A percentile compares a stretch with the other conserved stretches of the same genome.
Evolutionary conservation across 1,140 invertebrate species (phyloP).

Genomic region (Venustaconcha ellipsiformis): DNA sequence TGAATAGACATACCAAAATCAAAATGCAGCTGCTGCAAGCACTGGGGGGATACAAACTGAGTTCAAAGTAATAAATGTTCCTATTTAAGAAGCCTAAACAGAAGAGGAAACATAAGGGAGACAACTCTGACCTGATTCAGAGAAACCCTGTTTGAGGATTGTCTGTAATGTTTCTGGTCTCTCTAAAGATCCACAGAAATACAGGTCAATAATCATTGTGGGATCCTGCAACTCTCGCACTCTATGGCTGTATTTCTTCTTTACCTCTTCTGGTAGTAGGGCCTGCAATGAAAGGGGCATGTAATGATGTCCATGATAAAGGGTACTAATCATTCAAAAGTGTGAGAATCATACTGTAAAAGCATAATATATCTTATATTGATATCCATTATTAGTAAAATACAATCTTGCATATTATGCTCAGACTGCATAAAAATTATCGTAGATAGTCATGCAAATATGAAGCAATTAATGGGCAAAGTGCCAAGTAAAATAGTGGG

Average conservation of each 20-base stretch:
- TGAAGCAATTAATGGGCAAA: no score
- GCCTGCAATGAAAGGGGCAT: slow-evolving; percentile 40
- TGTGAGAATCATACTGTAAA: not conserved
- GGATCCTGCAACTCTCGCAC: slow-evolving; percentile 43
- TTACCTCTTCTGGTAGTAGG: slow-evolving; percentile 34
- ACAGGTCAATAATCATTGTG: slow-evolving; percentile 52
- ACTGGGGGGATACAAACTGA: no score
- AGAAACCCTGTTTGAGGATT: slow-evolving; percentile 58
- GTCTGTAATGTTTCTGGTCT: slow-evolving; percentile 51
- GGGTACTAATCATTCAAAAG: not conserved
- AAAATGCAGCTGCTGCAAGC: no score
- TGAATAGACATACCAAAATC: no score
- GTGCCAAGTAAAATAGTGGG: no score
- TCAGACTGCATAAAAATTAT: no score
- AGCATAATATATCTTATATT: not conserved
- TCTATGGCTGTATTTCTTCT: slow-evolving; percentile 42
- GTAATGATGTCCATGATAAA: not conserved
- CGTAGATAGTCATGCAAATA: no score
- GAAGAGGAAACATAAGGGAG: no score
- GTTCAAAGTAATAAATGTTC: no score
- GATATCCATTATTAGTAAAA: no score
- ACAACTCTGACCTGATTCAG: slow-evolving; percentile 45
- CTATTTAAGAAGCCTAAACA: no score
- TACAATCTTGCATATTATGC: no score
- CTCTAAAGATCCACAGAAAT: slow-evolving; percentile 59